A percentile compares a stretch with the other conserved stretches of the same genome.
Conservation (phyloP, 2,888 invertebrate species). For the Cabera pusaria region DNA sequence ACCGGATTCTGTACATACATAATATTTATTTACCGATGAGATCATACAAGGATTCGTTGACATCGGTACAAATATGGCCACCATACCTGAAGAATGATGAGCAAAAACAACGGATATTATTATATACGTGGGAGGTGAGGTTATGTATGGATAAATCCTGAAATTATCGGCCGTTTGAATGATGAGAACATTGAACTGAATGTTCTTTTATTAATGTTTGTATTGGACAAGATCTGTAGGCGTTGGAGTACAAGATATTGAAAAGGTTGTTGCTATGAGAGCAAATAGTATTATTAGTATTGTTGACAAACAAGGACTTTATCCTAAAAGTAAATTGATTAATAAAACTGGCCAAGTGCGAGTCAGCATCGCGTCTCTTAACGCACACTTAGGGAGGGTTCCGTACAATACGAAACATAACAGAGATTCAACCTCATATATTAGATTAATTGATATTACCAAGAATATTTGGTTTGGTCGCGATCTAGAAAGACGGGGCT, state of each 20-base stretch:
- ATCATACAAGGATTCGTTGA: conserved; percentile 18
- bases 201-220: conserved; percentile 3
- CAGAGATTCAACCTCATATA: too few relatives aligned
- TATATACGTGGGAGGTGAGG: conserved; percentile 11
- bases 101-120: conserved; percentile 18
- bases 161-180: conserved; percentile 13
- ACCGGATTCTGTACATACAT: conserved; percentile 8
- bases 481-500: too few relatives aligned
- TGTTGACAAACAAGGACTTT: too few relatives aligned
- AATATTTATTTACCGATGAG: conserved; percentile 20
- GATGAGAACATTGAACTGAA: conserved; percentile 15
- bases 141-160: conserved; percentile 14
- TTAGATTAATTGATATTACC: too few relatives aligned
- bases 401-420: too few relatives aligned
- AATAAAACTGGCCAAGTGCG: too few relatives aligned
- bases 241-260: not conserved
- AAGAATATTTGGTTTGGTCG: too few relatives aligned
- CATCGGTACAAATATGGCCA: conserved; percentile 18
- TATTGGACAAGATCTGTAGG: conserved; percentile 9
- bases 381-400: too few relatives aligned
- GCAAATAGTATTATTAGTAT: too few relatives aligned
- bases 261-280: too few relatives aligned
- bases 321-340: too few relatives aligned
- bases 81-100: conserved; percentile 8
- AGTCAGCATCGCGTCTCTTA: too few relatives aligned